Percentiles rank a stretch among this genome's conserved stretches.
Evolutionary conservation across 2,888 invertebrate species (phyloP).

Genomic region (Heliconius ismenius): DNA sequence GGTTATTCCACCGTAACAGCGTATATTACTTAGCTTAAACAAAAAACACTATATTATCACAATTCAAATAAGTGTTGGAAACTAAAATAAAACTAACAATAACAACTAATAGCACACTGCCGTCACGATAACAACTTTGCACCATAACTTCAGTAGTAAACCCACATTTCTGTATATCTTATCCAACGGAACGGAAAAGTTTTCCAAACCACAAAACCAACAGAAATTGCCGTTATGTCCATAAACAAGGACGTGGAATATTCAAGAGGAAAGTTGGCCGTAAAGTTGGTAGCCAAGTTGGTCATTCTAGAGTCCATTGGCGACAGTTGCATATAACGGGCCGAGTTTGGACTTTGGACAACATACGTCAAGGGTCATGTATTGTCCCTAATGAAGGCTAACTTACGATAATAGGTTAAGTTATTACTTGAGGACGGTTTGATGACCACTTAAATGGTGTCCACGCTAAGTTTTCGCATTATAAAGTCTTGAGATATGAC

Average conservation of each 20-base stretch:
- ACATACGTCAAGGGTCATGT: constrained; percentile 70
- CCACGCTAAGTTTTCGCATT: constrained; percentile 64
- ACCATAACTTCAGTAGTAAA: constrained; percentile 41
- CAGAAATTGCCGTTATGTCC: constrained; percentile 61
- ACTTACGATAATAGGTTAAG: constrained; percentile 67
- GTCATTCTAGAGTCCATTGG: constrained; percentile 42
- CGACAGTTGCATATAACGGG: constrained; percentile 77
- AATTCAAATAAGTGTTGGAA: constrained; percentile 5
- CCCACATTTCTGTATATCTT: constrained; percentile 62
- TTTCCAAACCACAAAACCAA: constrained; percentile 69
- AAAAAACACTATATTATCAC: neutral
- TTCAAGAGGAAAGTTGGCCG: constrained; percentile 77
- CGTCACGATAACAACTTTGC: constrained; percentile 41
- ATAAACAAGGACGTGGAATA: constrained; percentile 77
- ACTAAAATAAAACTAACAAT: constrained; percentile 26
- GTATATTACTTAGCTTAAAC: neutral
- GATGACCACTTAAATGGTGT: constrained; percentile 74
- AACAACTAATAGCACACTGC: constrained; percentile 34
- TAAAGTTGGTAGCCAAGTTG: constrained; percentile 63
- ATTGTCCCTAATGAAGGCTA: constrained; percentile 79
- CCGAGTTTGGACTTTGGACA: constrained; percentile 68
- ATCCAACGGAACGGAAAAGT: constrained; percentile 65
- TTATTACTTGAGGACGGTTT: constrained; percentile 75
- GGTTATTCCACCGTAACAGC: neutral
- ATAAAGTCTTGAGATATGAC: constrained; percentile 56